Base-by-base conservation (phyloP, 2,888 invertebrate species). In the Lasioglossum oenotherae region DNA sequence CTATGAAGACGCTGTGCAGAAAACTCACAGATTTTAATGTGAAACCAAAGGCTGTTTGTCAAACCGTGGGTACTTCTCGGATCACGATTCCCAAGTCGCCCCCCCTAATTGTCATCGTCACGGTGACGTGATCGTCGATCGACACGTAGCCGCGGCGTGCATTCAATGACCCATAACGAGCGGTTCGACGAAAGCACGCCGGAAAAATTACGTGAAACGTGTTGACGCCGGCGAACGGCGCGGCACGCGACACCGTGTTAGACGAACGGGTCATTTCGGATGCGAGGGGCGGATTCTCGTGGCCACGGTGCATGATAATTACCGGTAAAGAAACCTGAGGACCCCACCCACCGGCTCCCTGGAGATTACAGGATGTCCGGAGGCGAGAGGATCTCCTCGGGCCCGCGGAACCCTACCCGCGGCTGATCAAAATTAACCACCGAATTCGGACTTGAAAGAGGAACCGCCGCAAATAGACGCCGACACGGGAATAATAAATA, bases 361-460 rank as follows among this genome's bases (percentile, higher is more conserved):
- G 73, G 88, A 91, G 91, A 91, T 92, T 91, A 92, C 92, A 94
- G 94, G 94, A 94, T 94, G 93, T 94, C 93, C 94, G 94, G 93
- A 92, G 93, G 89, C 88, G 88, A 89, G 87, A 88, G 86, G 90
- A 89, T 84, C 85, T 71, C 84, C 85, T 71, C 84, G 23, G 82
- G 87, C 86, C 74, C 84, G 85, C 46, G 83, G 89, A 87, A 81
- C 78, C 88, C 84, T 87, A 86, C 84, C 84, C 86, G 75, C 83
- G 77, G 84, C 88, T 85, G 87, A 92, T 88, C 90, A 93, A 92
- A 91, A 87, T 90, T 88, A 89, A 91, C 89, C 87, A 86, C 85
- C 41, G 87, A 89, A 93, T 88, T 90, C 88, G 88, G 91, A 91
- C 88, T 89, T 90, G 87, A 93, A 93, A 93, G 91, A 85, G 89